phyloP scores from a whole-genome alignment of 2,113 vertebrate genomes.

The Barnardius zonarius region DNA sequence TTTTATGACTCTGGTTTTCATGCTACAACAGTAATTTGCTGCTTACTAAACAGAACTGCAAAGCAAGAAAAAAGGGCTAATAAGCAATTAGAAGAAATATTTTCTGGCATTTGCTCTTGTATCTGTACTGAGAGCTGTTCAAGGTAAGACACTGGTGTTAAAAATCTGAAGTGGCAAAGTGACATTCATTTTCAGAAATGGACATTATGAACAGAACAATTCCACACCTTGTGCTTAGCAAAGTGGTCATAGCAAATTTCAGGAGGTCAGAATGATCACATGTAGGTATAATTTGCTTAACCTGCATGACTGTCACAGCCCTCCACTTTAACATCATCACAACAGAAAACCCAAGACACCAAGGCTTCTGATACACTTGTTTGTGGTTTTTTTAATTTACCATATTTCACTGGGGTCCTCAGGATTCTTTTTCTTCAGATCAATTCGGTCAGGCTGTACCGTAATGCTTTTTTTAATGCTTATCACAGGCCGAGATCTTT shows the following conservation, averaged over 20 bases:
- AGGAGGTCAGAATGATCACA: neutral
- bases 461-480: slow-evolving; percentile 82
- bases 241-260: neutral
- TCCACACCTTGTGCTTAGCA: neutral
- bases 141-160: neutral
- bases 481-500: slow-evolving; percentile 88
- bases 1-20: neutral
- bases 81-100: neutral
- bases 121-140: neutral
- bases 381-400: slow-evolving; percentile 60
- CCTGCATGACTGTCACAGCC: neutral
- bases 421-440: slow-evolving; percentile 78
- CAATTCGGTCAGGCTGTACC: slow-evolving; percentile 79
- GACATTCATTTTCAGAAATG: neutral
- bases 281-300: neutral
- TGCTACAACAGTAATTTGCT: neutral
- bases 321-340: neutral
- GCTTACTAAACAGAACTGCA: neutral
- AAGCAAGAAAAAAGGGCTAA: neutral
- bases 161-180: neutral
- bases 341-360: neutral
- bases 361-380: neutral
- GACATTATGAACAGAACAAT: neutral
- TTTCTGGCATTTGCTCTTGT: neutral
- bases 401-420: slow-evolving; percentile 80